Conservation (phyloP, 2,113 vertebrate species). For the Agelaius phoeniceus region DNA sequence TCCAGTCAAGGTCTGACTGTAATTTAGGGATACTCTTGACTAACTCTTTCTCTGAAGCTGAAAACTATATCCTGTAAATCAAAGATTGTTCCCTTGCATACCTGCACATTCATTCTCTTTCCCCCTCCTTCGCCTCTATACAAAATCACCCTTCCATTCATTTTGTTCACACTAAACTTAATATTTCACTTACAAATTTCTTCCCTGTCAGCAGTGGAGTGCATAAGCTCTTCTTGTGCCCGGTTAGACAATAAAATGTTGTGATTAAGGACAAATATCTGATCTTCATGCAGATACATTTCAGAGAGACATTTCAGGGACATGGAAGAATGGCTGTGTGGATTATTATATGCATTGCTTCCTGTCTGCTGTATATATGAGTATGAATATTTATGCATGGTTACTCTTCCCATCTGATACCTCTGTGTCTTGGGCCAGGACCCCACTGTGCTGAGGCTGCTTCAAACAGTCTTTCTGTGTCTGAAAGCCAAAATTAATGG, state of each 20-base stretch:
- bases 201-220: not conserved
- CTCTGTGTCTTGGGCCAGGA: not conserved
- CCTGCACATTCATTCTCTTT: not conserved
- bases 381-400: not conserved
- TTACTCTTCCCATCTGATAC: not conserved
- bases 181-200: not conserved
- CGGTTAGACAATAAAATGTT: not conserved
- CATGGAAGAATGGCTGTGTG: rapidly evolving
- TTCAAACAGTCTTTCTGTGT: not conserved
- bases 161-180: not conserved
- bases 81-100: not conserved
- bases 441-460: slow-evolving; percentile 15
- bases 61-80: not conserved
- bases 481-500: slow-evolving; percentile 31
- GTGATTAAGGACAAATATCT: not conserved
- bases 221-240: not conserved
- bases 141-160: not conserved
- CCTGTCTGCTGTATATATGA: not conserved
- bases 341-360: not conserved
- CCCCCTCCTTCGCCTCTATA: not conserved
- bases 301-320: not conserved
- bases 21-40: not conserved
- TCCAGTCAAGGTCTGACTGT: not conserved
- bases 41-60: not conserved
- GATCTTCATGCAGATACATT: not conserved